phyloP scores from a whole-genome alignment of 2,797 vertebrate species.

The Neosilurus mollespiculum region DNA sequence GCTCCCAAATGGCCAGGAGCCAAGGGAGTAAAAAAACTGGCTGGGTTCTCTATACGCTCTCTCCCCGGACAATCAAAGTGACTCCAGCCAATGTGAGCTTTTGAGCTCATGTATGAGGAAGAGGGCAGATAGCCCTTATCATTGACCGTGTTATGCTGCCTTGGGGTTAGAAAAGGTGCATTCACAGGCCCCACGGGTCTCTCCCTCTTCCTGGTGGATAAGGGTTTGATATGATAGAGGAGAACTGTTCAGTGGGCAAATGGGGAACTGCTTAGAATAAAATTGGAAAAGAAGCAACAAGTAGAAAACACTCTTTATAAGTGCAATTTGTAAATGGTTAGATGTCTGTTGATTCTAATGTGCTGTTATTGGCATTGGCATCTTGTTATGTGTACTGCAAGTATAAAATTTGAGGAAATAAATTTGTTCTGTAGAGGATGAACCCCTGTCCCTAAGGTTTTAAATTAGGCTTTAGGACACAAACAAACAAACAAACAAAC shows the following conservation, averaged over 20 bases:
- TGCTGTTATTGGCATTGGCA: not conserved
- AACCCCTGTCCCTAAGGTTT: not conserved
- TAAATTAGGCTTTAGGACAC: not conserved
- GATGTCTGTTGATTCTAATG: not conserved
- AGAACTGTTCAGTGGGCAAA: not conserved
- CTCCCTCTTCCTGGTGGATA: too few species aligned
- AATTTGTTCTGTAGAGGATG: not conserved
- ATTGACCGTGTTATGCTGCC: not conserved
- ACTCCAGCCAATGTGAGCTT: not conserved
- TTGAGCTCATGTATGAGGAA: conserved; percentile 8
- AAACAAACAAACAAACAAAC: too few species aligned
- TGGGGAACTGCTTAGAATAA: not conserved
- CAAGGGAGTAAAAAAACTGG: conserved; percentile 2
- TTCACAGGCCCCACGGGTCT: too few species aligned
- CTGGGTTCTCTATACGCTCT: not conserved
- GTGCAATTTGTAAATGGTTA: not conserved
- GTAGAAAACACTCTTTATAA: not conserved
- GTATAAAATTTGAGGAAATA: not conserved
- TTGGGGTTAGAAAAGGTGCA: not conserved
- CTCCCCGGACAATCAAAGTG: not conserved
- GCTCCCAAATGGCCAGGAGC: not conserved
- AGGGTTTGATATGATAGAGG: not conserved
- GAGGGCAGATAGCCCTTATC: not conserved
- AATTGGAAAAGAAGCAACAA: not conserved
- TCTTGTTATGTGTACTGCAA: not conserved